Conservation (phyloP, 2,888 invertebrate genomes). For the Leptinotarsa peninsularis region DNA sequence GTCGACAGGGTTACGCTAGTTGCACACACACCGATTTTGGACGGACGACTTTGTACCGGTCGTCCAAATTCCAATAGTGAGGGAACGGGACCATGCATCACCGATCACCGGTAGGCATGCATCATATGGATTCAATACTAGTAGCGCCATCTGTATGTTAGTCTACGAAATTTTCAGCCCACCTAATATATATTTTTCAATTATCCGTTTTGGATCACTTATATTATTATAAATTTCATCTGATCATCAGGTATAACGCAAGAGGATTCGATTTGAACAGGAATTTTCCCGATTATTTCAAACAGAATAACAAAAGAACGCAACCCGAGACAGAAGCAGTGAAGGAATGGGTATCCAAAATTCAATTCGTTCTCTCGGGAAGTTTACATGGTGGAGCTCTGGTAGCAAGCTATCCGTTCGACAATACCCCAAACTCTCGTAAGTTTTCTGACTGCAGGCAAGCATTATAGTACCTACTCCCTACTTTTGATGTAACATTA, state of each 20-base stretch:
- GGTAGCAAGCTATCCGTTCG: constrained; percentile 97
- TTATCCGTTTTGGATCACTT: too few species aligned
- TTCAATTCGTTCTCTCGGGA: constrained; percentile 93
- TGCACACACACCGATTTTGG: too few species aligned
- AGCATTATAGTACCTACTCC: background rate
- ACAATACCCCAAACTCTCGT: constrained; percentile 95
- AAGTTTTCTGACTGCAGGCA: constrained; percentile 66
- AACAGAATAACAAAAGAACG: constrained; percentile 85
- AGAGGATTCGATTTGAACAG: constrained; percentile 92
- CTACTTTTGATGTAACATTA: constrained; percentile 15
- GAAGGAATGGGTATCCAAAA: constrained; percentile 93
- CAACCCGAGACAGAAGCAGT: constrained; percentile 97
- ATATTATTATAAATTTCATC: background rate
- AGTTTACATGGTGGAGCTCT: constrained; percentile 95
- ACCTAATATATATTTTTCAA: too few species aligned
- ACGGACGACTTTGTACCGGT: too few species aligned
- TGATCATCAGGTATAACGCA: constrained; percentile 81
- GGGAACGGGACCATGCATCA: too few species aligned
- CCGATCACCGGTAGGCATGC: too few species aligned
- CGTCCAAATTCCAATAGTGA: too few species aligned
- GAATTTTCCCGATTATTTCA: constrained; percentile 96
- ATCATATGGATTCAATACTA: too few species aligned
- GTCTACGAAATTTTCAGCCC: too few species aligned
- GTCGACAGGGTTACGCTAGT: too few species aligned
- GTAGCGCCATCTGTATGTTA: too few species aligned